A percentile compares a stretch with the other conserved stretches of the same genome.
phyloP scores from a whole-genome alignment of 2,888 invertebrate species.

The Tiphia femorata region DNA sequence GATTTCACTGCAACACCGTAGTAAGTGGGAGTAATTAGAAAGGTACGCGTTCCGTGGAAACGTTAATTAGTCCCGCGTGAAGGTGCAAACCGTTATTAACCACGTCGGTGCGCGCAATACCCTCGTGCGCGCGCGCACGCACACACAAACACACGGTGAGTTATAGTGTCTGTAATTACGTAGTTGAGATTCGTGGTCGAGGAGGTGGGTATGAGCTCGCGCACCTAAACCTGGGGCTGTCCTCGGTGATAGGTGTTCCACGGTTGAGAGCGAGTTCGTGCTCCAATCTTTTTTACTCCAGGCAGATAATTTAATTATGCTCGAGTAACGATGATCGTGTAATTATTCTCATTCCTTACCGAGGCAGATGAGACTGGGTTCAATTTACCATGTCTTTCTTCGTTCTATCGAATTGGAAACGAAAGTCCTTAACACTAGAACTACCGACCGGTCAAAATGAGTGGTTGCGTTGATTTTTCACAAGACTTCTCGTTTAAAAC shows the following conservation, averaged over 20 bases:
- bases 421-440: too few relatives aligned
- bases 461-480: too few relatives aligned
- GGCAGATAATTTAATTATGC: constrained; percentile 46
- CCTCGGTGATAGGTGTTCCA: constrained; percentile 26
- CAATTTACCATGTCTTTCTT: too few relatives aligned
- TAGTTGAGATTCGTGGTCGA: constrained; percentile 31
- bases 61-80: constrained; percentile 40
- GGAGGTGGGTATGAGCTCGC: constrained; percentile 15
- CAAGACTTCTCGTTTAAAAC: too few relatives aligned
- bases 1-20: too few relatives aligned
- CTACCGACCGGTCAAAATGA: too few relatives aligned
- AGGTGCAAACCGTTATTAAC: constrained; percentile 48
- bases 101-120: constrained; percentile 14
- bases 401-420: too few relatives aligned
- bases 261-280: constrained; percentile 34
- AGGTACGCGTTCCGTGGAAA: constrained; percentile 31
- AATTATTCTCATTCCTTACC: background rate
- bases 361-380: background rate
- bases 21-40: constrained; percentile 28
- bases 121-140: constrained; percentile 12
- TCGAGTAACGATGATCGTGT: constrained; percentile 30
- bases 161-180: constrained; percentile 45
- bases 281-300: too few relatives aligned
- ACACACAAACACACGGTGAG: too few relatives aligned
- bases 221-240: too few relatives aligned